These are phyloP conservation scores for Chloroceryle aenea DNA, from an alignment of 2,113 vertebrate species.

Conservation along the genomic window DNA sequence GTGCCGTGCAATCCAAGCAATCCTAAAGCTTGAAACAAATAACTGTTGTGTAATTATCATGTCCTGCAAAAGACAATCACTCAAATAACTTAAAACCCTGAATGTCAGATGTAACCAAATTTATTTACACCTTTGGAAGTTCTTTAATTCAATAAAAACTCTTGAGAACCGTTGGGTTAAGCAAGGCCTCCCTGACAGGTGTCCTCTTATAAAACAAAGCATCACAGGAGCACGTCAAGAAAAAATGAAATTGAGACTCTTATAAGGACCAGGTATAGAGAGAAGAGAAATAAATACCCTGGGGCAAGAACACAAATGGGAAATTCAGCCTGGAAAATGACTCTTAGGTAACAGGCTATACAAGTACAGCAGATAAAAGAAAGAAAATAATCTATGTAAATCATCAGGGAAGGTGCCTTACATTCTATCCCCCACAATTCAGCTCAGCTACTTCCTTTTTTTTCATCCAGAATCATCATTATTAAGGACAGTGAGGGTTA, in stretches of 20 bases:
- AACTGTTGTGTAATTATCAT: background rate
- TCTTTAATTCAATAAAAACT: background rate
- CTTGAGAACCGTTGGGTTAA: background rate
- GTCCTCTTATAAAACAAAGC: background rate
- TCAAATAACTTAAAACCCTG: background rate
- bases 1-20: background rate
- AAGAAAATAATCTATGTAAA: background rate
- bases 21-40: background rate
- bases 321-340: constrained; percentile 35
- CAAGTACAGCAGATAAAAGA: background rate
- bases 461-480: background rate
- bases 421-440: background rate
- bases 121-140: background rate
- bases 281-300: constrained; percentile 15
- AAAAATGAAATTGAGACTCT: constrained; percentile 29
- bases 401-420: background rate
- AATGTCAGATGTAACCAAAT: background rate
- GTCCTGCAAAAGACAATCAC: background rate
- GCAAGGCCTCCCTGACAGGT: constrained; percentile 14
- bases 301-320: background rate
- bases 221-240: background rate
- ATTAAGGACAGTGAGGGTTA: background rate
- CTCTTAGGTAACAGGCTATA: background rate
- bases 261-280: background rate
- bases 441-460: background rate